phyloP scores from a whole-genome alignment of 2,113 vertebrate genomes.

The Oreocharis arfaki region DNA sequence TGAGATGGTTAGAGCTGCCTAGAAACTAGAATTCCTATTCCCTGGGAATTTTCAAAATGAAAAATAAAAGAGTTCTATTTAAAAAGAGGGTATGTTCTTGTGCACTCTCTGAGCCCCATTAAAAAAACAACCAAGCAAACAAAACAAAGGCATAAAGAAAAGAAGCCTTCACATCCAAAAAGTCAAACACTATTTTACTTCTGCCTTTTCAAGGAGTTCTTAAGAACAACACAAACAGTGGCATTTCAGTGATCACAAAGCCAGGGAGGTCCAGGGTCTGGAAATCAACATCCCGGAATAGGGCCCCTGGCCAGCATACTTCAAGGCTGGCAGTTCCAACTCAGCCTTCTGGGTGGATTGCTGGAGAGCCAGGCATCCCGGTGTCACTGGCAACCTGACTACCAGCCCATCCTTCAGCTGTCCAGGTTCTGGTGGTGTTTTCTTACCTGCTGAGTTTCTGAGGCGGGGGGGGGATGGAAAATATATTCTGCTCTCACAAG shows the following conservation, averaged over 20 bases:
- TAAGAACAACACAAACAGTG: not conserved
- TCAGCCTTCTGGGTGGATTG: not conserved
- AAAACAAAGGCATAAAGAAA: not conserved
- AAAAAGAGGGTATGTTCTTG: not conserved
- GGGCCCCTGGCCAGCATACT: not conserved
- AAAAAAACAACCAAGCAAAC: not conserved
- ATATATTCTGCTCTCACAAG: not conserved
- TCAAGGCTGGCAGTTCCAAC: not conserved
- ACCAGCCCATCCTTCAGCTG: not conserved
- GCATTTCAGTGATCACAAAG: not conserved
- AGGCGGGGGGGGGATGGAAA: accelerated
- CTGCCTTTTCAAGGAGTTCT: not conserved
- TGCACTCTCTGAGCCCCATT: not conserved
- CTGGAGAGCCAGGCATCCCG: not conserved
- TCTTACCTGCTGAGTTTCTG: not conserved
- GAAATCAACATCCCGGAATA: accelerated
- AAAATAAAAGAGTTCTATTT: not conserved
- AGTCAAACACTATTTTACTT: not conserved
- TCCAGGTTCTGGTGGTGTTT: not conserved
- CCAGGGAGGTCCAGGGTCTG: accelerated
- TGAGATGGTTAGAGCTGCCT: not conserved
- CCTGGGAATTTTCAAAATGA: not conserved
- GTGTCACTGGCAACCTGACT: not conserved
- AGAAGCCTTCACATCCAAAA: not conserved
- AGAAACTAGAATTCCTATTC: not conserved